Conservation (phyloP, 2,113 vertebrate species). For the Carassius auratus region DNA sequence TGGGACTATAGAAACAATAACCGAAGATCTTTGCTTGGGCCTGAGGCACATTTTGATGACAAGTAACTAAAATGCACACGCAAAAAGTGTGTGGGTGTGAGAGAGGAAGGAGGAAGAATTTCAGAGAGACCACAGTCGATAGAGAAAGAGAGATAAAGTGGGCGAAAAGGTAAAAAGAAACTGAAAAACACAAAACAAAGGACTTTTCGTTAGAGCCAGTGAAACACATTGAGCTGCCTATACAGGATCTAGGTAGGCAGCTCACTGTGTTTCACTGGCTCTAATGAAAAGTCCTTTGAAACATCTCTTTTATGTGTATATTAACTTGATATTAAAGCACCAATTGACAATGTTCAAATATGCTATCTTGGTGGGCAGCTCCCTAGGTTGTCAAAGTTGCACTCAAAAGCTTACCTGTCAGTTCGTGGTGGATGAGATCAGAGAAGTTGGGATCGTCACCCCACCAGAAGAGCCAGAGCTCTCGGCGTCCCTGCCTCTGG, state of each 20-base stretch:
- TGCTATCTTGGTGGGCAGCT: not conserved
- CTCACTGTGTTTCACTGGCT: not conserved
- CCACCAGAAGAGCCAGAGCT: slow-evolving; percentile 99
- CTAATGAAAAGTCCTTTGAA: not conserved
- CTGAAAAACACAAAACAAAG: slow-evolving; percentile 7
- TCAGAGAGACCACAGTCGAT: slow-evolving; percentile 47
- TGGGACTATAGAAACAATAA: slow-evolving; percentile 13
- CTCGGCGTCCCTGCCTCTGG: slow-evolving; percentile 90
- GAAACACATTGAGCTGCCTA: not conserved
- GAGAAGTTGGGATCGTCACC: slow-evolving; percentile 94
- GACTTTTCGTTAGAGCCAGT: not conserved
- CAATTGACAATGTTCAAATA: not conserved
- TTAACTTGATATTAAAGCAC: not conserved
- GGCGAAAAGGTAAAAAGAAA: not conserved
- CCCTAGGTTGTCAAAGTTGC: not conserved
- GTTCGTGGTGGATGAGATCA: slow-evolving; percentile 94
- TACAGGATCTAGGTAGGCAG: not conserved
- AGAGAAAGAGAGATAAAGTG: not conserved
- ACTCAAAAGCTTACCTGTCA: slow-evolving; percentile 80
- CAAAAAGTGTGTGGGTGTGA: slow-evolving; percentile 20
- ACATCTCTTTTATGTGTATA: not conserved
- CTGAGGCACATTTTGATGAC: slow-evolving; percentile 31
- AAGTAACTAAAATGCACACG: slow-evolving; percentile 17
- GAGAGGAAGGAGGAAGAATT: slow-evolving; percentile 14
- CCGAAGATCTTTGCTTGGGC: slow-evolving; percentile 34